A percentile compares a stretch with the other conserved stretches of the same genome.
These are phyloP conservation scores for Dendrolimus kikuchii DNA, from an alignment of 1,140 invertebrate species.

Conservation along the genomic window DNA sequence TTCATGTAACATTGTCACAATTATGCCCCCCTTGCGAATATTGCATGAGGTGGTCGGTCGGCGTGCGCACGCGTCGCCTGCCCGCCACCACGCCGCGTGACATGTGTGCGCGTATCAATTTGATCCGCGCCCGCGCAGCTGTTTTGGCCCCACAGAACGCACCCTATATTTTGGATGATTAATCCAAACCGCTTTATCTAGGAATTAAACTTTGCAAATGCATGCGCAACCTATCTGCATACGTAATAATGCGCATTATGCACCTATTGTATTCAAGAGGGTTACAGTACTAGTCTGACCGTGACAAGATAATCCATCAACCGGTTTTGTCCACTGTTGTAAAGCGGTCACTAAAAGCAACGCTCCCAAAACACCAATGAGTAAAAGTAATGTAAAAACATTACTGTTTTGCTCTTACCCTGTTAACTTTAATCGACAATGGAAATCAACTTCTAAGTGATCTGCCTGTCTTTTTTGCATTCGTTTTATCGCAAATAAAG, in stretches of 20 bases:
- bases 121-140: conserved; percentile 60
- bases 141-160: conserved; percentile 47
- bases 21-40: conserved; percentile 12
- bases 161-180: conserved; percentile 57
- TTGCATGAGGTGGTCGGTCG: conserved; percentile 25
- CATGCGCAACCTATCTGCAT: conserved; percentile 44
- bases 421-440: no score
- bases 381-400: no score
- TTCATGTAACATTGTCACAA: no score
- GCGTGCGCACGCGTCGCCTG: conserved; percentile 14
- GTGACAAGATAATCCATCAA: no score
- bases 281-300: conserved; percentile 3
- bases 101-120: conserved; percentile 55
- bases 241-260: conserved; percentile 33
- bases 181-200: conserved; percentile 58
- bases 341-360: no score
- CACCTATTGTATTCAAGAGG: conserved; percentile 19
- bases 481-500: no score
- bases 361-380: no score
- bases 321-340: no score
- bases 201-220: conserved; percentile 27
- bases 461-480: no score
- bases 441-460: no score
- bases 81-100: conserved; percentile 22
- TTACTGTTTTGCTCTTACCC: no score